Evolutionary conservation across 2,888 invertebrate species (phyloP), one percentile per base, ranked within the genome.

Genomic region (Polydrusus pterygomalis): DNA sequence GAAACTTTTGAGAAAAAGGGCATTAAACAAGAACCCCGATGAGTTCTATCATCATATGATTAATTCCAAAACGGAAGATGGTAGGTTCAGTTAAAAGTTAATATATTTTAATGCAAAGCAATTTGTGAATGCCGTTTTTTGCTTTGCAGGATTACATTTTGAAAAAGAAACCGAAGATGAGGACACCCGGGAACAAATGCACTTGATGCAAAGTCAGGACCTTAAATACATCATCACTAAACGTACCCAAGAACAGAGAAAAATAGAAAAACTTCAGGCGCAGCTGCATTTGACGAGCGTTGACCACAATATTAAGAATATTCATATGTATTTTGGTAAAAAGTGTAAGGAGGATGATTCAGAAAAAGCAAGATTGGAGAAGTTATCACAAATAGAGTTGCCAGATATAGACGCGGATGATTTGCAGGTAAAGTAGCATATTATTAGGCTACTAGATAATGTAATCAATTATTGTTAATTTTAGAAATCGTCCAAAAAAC

Each of bases 11-110:
- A 92, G 93, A 73, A 94, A 94, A 86, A 92, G 95, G 91, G 98
- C 97, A 0, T 88, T 96, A 20, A 95, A 97, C 85, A 96, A 94
- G 86, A 99, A 99, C 89, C 97, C 98, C 0, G 98, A 99, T 93
- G 99, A 99, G 87, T 99, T 98, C 88, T 96, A 98, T 87, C 97
- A 96, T 89, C 97, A 98, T 85, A 99, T 99, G 98, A 92, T 97
- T 73, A 97, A 96, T 86, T 95, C 97, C 0, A 92, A 93, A 87
- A 88, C 94, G 0, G 87, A 90, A 78, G 89, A 89, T 80, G 90
- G 90, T 74, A 70, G 47, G 71, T 0, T 10, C 3, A 58, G 34
- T 38, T 38, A 38, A 10, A 34, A 34, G 8, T 6, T 6, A 34
- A 56, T 20, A 13, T 30, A n/a, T 5, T 56, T 56, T 30, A 43